Percentiles rank a stretch among this genome's conserved stretches.
Conservation (phyloP, 2,113 vertebrate genomes). For the Hypanus sabinus region DNA sequence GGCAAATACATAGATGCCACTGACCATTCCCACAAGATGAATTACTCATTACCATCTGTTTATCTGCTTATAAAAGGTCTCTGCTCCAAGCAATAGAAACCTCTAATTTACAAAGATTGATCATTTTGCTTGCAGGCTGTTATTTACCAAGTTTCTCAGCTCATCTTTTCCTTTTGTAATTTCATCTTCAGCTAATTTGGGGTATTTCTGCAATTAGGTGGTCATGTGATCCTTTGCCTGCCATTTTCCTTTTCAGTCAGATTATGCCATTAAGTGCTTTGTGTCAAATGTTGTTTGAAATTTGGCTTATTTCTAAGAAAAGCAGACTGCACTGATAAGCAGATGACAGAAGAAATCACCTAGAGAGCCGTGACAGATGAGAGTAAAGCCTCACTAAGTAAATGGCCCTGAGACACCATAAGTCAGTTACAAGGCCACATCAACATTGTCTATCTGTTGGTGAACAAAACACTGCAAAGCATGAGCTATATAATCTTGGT, state of each 20-base stretch:
- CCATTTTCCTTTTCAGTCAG: conserved; percentile 20
- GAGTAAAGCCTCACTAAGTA: neutral
- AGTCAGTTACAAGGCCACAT: neutral
- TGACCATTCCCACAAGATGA: conserved; percentile 34
- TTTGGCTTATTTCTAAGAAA: conserved; percentile 32
- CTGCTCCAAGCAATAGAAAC: conserved; percentile 35
- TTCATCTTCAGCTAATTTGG: conserved; percentile 28
- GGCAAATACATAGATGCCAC: conserved; percentile 19
- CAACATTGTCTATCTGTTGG: neutral
- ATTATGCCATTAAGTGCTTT: conserved; percentile 29
- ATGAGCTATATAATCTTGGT: neutral
- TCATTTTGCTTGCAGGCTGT: conserved; percentile 36
- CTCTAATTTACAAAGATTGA: conserved; percentile 38
- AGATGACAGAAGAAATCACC: conserved; percentile 11
- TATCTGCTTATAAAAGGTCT: conserved; percentile 34
- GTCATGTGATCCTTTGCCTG: conserved; percentile 25
- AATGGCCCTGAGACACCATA: conserved; percentile 3
- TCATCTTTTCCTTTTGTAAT: conserved; percentile 23
- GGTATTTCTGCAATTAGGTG: conserved; percentile 25
- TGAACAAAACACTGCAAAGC: neutral
- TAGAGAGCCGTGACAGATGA: neutral
- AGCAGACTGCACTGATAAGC: conserved; percentile 17
- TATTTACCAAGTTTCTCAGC: conserved; percentile 33
- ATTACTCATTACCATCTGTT: conserved; percentile 34
- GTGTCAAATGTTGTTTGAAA: conserved; percentile 34